Conservation (phyloP, 2,888 invertebrate species). For the Iselma pallidipennis region DNA sequence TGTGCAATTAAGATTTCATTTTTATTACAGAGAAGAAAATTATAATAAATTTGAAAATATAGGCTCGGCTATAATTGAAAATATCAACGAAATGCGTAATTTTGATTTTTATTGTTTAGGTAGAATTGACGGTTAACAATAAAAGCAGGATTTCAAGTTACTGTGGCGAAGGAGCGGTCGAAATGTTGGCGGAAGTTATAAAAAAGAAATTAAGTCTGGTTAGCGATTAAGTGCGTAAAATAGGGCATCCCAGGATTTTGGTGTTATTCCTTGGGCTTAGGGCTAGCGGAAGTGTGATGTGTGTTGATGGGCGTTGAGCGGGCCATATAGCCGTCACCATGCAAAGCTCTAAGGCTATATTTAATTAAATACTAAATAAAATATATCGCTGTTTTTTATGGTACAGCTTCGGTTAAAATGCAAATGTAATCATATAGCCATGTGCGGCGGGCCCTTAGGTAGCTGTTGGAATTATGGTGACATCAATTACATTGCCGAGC, state of each 20-base stretch:
- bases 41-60: neutral
- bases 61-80: neutral
- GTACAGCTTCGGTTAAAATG: slow-evolving; percentile 40
- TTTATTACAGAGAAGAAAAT: neutral
- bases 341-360: slow-evolving; percentile 36
- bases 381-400: slow-evolving; percentile 40
- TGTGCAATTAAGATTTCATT: neutral
- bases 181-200: neutral
- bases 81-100: neutral
- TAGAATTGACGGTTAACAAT: too few species aligned
- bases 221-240: neutral
- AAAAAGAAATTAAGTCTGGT: neutral
- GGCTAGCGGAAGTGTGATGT: neutral
- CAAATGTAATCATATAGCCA: slow-evolving; percentile 44
- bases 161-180: too few species aligned
- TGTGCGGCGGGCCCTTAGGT: slow-evolving; percentile 37
- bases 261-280: neutral
- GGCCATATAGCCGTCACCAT: neutral
- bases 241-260: neutral
- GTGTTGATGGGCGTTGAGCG: neutral
- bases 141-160: too few species aligned
- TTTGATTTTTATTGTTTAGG: neutral
- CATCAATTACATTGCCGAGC: slow-evolving; percentile 38
- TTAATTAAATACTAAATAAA: slow-evolving; percentile 45
- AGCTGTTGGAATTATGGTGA: slow-evolving; percentile 35